Conservation (phyloP, 2,797 vertebrate species). For the Oreonectes daqikongensis region DNA sequence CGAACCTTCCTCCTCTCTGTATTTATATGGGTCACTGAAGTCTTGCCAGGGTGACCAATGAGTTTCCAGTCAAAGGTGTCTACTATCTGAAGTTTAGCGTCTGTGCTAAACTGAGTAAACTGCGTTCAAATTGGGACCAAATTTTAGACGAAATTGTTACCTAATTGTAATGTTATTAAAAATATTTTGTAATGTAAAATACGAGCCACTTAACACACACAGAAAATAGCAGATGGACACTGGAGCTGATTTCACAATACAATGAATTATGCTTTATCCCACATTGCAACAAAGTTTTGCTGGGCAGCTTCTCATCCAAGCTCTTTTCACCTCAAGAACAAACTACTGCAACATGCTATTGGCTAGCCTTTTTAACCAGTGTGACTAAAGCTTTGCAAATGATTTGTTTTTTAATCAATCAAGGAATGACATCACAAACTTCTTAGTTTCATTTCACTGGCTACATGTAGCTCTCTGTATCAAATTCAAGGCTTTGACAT, state of each 20-base stretch:
- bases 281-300: too few relatives aligned
- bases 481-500: too few relatives aligned
- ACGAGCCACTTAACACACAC: neutral
- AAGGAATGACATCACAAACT: too few relatives aligned
- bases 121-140: slow-evolving; percentile 42
- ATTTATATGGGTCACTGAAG: slow-evolving; percentile 58
- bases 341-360: too few relatives aligned
- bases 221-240: neutral
- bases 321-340: too few relatives aligned
- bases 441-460: too few relatives aligned
- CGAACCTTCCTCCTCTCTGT: slow-evolving; percentile 46
- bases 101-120: slow-evolving; percentile 20
- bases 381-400: too few relatives aligned
- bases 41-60: slow-evolving; percentile 47
- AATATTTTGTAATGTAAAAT: neutral
- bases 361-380: too few relatives aligned
- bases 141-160: slow-evolving; percentile 8
- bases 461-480: too few relatives aligned
- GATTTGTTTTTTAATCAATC: too few relatives aligned
- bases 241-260: neutral
- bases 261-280: neutral
- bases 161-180: too few relatives aligned
- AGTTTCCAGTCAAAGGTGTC: slow-evolving; percentile 36
- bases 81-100: slow-evolving; percentile 44
- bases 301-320: too few relatives aligned